These are phyloP conservation scores for Galaxea fascicularis DNA, from an alignment of 92 coral and sea anemone species.

Conservation along the genomic window DNA sequence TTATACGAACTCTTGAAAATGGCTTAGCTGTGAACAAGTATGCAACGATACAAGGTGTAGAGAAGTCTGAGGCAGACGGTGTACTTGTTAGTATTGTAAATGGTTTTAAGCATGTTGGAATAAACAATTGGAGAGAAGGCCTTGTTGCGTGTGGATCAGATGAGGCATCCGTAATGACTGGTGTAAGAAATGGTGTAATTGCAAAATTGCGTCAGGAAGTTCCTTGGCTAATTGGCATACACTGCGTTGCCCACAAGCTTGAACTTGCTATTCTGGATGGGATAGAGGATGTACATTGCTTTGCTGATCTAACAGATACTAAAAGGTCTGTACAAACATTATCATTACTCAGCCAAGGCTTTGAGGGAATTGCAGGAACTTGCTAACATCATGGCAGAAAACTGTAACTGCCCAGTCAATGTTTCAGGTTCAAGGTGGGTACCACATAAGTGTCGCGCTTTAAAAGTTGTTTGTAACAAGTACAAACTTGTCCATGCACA, in stretches of 20 bases:
- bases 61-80: constrained; percentile 52
- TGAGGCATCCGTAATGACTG: constrained; percentile 50
- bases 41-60: constrained; percentile 53
- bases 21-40: constrained; percentile 52
- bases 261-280: constrained; percentile 19
- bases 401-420: constrained; percentile 24
- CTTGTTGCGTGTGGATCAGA: constrained; percentile 34
- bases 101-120: constrained; percentile 26
- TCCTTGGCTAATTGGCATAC: constrained; percentile 19
- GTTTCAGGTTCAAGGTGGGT: constrained; percentile 44
- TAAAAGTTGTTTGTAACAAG: constrained; percentile 16
- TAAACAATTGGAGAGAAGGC: constrained; percentile 23
- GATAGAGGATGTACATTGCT: background rate
- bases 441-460: constrained; percentile 1
- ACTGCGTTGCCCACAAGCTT: constrained; percentile 18
- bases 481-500: constrained; percentile 20
- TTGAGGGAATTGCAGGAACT: constrained; percentile 41
- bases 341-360: constrained; percentile 6
- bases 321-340: background rate
- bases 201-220: constrained; percentile 19
- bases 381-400: background rate
- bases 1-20: constrained; percentile 43
- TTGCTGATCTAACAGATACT: background rate
- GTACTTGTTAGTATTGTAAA: constrained; percentile 44
- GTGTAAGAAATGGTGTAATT: constrained; percentile 30